Conservation (phyloP, 2,797 vertebrate species). For the Notolepis coatsorum region DNA sequence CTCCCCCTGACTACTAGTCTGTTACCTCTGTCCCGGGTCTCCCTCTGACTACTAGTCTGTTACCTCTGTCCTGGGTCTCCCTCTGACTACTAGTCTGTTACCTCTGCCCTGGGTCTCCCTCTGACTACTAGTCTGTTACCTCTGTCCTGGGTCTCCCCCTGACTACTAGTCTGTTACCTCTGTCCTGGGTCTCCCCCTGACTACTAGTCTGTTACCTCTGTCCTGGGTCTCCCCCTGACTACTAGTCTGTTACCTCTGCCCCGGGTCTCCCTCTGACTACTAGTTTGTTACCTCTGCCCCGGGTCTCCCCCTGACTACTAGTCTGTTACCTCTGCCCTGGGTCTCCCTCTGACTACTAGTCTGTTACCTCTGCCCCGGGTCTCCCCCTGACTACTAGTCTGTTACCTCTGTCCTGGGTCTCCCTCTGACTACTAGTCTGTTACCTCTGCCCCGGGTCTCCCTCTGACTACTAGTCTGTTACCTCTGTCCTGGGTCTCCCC, state of each 20-base stretch:
- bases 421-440: conserved; percentile 91
- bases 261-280: conserved; percentile 89
- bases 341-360: conserved; percentile 91
- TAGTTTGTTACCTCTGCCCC: no score
- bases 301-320: conserved; percentile 91
- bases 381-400: conserved; percentile 91
- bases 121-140: conserved; percentile 91
- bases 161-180: conserved; percentile 93
- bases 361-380: no score
- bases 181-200: conserved; percentile 90
- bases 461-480: conserved; percentile 91
- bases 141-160: conserved; percentile 89
- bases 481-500: conserved; percentile 90
- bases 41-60: conserved; percentile 91
- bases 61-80: no score
- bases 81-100: conserved; percentile 91
- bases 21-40: no score
- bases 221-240: conserved; percentile 90
- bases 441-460: no score
- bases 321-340: no score
- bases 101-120: conserved; percentile 90
- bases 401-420: no score
- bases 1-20: conserved; percentile 91
- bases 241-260: no score
- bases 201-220: no score